Base-by-base conservation (phyloP, 2,113 vertebrate species). In the Hymenochirus boettgeri region DNA sequence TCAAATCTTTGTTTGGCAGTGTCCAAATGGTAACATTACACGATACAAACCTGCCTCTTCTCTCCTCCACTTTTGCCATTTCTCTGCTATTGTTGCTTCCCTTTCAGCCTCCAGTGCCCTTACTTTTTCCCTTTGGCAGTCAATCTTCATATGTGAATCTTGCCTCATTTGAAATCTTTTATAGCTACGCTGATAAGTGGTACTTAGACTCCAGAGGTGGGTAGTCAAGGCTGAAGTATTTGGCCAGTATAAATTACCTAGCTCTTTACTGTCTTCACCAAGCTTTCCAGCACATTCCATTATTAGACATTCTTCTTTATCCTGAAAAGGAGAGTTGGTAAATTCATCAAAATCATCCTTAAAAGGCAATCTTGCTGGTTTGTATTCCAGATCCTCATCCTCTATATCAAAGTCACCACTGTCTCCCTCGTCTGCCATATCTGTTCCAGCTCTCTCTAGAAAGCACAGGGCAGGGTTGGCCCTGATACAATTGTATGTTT, bases 11-110 rank as follows among this genome's bases (percentile, higher is more conserved):
- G 91, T 23, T 79, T 90, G 46, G 86, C 77, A 1, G 92, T 86
- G 71, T 99, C 94, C 29, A 37, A 99, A 99, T 4, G 96, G 98
- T 59, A 96, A 99, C 1, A 98, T 93, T 10, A 99, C 95, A 0
- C 96, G 94, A 72, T 99, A 99, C 80, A 99, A 99, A 73, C 98
- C 96, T 0, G 96, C 96, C 76, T 99, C 96, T 77, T 99, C 96
- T 64, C 96, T 90, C 61, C 96, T 91, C 88, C 78, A 98, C 96
- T 96, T 96, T 72, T 99, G 96, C 67, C 95, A 82, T 69, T 93
- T 89, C 78, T 98, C 96, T 27, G 93, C 96, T 82, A 93, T 97
- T 76, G 93, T 96, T 69, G 95, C 92, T 72, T 90, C 89, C 48
- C 89, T 85, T 70, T 99, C 95, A 1, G 91, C 88, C 62, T 94